phyloP scores from a whole-genome alignment of 2,113 vertebrate genomes.

The Romanogobio albipinnatus region DNA sequence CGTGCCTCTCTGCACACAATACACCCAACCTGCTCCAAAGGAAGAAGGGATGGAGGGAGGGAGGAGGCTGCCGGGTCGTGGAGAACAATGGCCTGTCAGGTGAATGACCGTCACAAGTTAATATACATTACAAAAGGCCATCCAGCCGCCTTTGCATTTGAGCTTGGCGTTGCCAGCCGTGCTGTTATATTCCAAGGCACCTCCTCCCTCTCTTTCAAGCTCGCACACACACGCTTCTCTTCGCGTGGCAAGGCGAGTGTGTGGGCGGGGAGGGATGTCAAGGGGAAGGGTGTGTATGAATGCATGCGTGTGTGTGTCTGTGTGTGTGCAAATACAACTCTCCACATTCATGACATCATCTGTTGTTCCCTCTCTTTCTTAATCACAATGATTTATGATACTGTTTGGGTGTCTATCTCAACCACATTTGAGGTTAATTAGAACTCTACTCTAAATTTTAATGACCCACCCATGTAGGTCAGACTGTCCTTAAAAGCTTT shows the following conservation, averaged over 20 bases:
- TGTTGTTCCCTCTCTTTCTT: slow-evolving; percentile 50
- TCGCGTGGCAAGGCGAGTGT: slow-evolving; percentile 54
- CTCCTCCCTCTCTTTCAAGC: slow-evolving; percentile 34
- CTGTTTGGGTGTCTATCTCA: slow-evolving; percentile 54
- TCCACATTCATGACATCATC: slow-evolving; percentile 40
- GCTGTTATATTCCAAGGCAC: slow-evolving; percentile 36
- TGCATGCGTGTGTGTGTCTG: not conserved
- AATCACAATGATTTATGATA: slow-evolving; percentile 56
- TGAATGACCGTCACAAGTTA: slow-evolving; percentile 77
- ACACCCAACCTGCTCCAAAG: slow-evolving; percentile 79
- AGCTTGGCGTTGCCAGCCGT: slow-evolving; percentile 55
- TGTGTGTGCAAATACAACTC: slow-evolving; percentile 12
- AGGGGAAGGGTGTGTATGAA: slow-evolving; percentile 26
- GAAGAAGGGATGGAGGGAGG: slow-evolving; percentile 62
- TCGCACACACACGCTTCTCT: slow-evolving; percentile 47
- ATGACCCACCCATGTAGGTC: slow-evolving; percentile 30
- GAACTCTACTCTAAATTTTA: slow-evolving; percentile 22
- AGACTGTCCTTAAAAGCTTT: slow-evolving; percentile 20
- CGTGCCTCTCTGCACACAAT: slow-evolving; percentile 81
- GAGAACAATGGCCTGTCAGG: slow-evolving; percentile 78
- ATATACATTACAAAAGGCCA: slow-evolving; percentile 86
- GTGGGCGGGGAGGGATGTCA: slow-evolving; percentile 35
- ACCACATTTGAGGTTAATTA: slow-evolving; percentile 48
- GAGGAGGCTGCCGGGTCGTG: slow-evolving; percentile 39
- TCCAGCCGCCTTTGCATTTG: slow-evolving; percentile 52